phyloP scores from a whole-genome alignment of 2,888 invertebrate genomes.

The Agapostemon virescens region DNA sequence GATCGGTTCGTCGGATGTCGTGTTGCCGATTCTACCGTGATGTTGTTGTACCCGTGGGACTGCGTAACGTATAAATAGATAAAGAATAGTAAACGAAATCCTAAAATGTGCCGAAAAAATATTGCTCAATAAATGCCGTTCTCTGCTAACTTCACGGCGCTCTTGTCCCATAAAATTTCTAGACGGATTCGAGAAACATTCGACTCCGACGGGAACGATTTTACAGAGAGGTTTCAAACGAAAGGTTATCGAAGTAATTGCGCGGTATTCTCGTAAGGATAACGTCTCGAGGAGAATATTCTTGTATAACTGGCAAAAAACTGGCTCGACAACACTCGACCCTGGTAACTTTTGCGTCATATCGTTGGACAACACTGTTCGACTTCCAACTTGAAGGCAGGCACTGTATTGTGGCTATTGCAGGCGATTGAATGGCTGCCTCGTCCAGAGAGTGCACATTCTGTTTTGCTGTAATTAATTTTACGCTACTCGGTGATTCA shows the following conservation, averaged over 20 bases:
- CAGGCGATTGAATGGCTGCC: constrained; percentile 72
- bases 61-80: constrained; percentile 22
- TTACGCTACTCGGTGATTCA: constrained; percentile 71
- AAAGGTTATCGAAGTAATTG: not conserved
- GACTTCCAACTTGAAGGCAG: constrained; percentile 61
- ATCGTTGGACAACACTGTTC: constrained; percentile 47
- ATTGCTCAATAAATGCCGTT: constrained; percentile 47
- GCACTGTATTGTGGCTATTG: constrained; percentile 72
- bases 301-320: not conserved
- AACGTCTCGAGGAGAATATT: not conserved
- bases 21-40: not conserved
- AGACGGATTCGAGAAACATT: not conserved
- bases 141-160: constrained; percentile 37
- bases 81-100: constrained; percentile 40
- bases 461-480: constrained; percentile 76
- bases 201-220: not conserved
- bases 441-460: constrained; percentile 75
- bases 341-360: constrained; percentile 41
- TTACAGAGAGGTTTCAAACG: not conserved
- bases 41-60: not conserved
- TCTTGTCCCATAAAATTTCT: constrained; percentile 33
- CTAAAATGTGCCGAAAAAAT: constrained; percentile 39
- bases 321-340: not conserved
- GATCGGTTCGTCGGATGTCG: not conserved
- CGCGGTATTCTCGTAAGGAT: not conserved